These are phyloP conservation scores for Mola mola DNA, from an alignment of 2,113 vertebrate species.

Conservation along the genomic window DNA sequence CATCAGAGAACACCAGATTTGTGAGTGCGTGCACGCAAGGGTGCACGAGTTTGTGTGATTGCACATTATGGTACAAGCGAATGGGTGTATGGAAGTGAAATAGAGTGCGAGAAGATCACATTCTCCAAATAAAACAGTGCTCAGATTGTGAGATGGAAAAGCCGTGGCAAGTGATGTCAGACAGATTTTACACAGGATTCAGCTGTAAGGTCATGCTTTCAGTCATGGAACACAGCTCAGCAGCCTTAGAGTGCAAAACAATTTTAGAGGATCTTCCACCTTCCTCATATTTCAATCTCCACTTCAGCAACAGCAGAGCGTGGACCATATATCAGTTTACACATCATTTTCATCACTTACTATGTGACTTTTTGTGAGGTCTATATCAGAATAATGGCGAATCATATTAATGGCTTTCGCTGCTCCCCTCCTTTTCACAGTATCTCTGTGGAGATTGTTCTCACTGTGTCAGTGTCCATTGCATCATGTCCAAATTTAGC, in stretches of 20 bases:
- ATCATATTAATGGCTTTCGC: conserved; percentile 39
- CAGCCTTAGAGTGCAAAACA: conserved; percentile 10
- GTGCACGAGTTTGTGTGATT: conserved; percentile 54
- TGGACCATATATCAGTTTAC: conserved; percentile 35
- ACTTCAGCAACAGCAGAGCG: conserved; percentile 30
- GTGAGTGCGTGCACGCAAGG: conserved; percentile 24
- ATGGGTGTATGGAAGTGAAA: conserved; percentile 59
- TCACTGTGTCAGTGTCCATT: conserved; percentile 42
- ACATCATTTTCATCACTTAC: conserved; percentile 37
- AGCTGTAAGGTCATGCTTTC: conserved; percentile 47
- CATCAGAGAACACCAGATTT: conserved; percentile 50
- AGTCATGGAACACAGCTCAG: conserved; percentile 48
- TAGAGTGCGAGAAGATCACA: conserved; percentile 62
- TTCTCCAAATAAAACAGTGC: conserved; percentile 70
- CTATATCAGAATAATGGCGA: neutral
- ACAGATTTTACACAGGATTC: conserved; percentile 48
- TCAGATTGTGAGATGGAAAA: conserved; percentile 59
- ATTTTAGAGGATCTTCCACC: conserved; percentile 35
- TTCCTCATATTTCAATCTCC: conserved; percentile 45
- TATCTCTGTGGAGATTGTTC: conserved; percentile 27
- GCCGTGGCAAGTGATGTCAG: conserved; percentile 64
- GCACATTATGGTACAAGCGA: conserved; percentile 47
- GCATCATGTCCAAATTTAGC: conserved; percentile 75
- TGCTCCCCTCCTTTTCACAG: conserved; percentile 24
- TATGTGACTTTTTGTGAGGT: conserved; percentile 17